A percentile compares a stretch with the other conserved stretches of the same genome.
phyloP scores from a whole-genome alignment of 2,888 invertebrate species.

The Drosophila paranaensis region DNA sequence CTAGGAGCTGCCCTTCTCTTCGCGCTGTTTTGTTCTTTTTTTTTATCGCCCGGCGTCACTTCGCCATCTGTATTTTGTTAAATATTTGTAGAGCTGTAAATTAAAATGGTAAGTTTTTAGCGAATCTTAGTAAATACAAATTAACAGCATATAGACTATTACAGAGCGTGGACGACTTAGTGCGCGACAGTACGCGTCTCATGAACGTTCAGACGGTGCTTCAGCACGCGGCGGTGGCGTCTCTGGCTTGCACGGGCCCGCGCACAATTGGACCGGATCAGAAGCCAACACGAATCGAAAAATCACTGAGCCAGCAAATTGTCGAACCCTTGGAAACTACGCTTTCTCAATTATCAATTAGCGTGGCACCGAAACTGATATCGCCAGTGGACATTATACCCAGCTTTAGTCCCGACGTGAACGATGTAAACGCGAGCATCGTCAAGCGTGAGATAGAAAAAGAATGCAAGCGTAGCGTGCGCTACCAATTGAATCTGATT shows the following conservation, averaged over 20 bases:
- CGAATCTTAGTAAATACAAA: neutral
- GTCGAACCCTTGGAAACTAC: neutral
- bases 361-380: no score
- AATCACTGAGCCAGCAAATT: neutral
- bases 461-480: conserved; percentile 68
- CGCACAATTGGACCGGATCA: conserved; percentile 78
- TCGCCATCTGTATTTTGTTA: neutral
- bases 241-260: conserved; percentile 54
- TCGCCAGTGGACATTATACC: conserved; percentile 36
- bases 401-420: conserved; percentile 47
- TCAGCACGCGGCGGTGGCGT: conserved; percentile 58
- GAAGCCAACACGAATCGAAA: conserved; percentile 12
- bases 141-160: conserved; percentile 2
- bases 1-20: neutral
- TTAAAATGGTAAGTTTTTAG: conserved; percentile 34
- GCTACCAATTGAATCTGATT: conserved; percentile 36
- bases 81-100: neutral
- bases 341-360: neutral
- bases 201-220: conserved; percentile 52
- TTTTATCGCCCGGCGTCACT: neutral
- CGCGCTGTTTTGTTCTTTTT: neutral
- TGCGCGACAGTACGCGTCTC: conserved; percentile 27
- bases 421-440: conserved; percentile 69
- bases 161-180: conserved; percentile 57
- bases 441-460: conserved; percentile 68